Evolutionary conservation across 2,888 invertebrate genomes (phyloP).

Genomic region (Drosophila nigricruria): DNA sequence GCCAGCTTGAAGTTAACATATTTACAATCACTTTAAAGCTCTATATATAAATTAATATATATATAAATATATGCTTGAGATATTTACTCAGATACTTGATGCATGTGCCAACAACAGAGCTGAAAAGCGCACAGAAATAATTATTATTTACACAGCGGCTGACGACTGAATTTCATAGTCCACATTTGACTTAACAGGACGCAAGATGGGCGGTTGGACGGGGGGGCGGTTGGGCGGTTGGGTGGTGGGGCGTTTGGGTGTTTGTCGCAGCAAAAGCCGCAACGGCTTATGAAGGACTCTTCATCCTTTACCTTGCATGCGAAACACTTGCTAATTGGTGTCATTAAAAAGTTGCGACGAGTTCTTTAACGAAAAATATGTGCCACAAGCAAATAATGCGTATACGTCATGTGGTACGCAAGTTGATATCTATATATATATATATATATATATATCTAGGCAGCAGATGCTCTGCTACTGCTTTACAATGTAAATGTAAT

Average conservation of each 20-base stretch:
- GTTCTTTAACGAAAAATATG: conserved; percentile 43
- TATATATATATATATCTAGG: background rate
- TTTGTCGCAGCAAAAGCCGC: conserved; percentile 25
- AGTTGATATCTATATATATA: background rate
- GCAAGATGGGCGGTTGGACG: conserved; percentile 29
- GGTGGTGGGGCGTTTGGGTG: background rate
- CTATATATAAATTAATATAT: background rate
- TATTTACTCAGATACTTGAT: conserved; percentile 30
- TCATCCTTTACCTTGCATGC: background rate
- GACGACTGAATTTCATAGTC: conserved; percentile 56
- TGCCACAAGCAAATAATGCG: conserved; percentile 43
- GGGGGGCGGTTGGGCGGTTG: no score
- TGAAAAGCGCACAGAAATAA: conserved; percentile 65
- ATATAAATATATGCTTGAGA: conserved; percentile 9
- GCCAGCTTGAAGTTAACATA: background rate
- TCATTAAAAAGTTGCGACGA: conserved; percentile 73
- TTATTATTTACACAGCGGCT: conserved; percentile 75
- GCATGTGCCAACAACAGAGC: conserved; percentile 27
- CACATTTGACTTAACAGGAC: conserved; percentile 66
- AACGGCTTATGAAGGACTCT: conserved; percentile 39
- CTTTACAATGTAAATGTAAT: conserved; percentile 79
- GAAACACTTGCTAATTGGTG: conserved; percentile 68
- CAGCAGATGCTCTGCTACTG: conserved; percentile 24
- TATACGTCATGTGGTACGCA: conserved; percentile 48
- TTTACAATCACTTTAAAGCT: conserved; percentile 7